phyloP scores from a whole-genome alignment of 2,797 vertebrate species.

The Phoxinus dragarum region DNA sequence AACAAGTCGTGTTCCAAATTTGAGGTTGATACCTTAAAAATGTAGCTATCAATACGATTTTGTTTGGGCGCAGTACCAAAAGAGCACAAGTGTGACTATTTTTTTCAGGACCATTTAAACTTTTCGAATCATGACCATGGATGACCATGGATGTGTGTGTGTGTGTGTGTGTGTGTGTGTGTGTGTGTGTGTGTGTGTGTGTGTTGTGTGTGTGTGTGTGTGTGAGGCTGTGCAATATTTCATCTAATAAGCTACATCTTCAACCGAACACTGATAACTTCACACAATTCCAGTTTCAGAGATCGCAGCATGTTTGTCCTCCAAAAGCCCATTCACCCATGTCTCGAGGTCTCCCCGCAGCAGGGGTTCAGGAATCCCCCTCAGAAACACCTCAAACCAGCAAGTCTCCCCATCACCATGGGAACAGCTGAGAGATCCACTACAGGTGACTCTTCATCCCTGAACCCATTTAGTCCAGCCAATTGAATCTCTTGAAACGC shows the following conservation, averaged over 20 bases:
- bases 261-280: background rate
- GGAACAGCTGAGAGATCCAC: constrained; percentile 30
- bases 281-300: background rate
- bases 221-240: background rate
- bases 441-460: constrained; percentile 9
- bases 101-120: too few species aligned
- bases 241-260: background rate
- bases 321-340: constrained; percentile 1
- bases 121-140: too few species aligned
- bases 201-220: background rate
- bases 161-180: background rate
- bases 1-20: background rate
- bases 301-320: constrained; percentile 15
- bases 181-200: background rate
- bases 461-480: constrained; percentile 32
- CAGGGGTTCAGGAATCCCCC: constrained; percentile 21
- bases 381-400: background rate
- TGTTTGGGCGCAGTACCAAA: background rate
- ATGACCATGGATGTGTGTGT: too few species aligned
- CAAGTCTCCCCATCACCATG: constrained; percentile 8
- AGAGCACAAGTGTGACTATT: background rate
- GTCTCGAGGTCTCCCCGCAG: background rate
- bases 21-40: too few species aligned
- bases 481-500: constrained; percentile 32
- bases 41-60: background rate